Evolutionary conservation across 2,797 vertebrate species (phyloP), one percentile per base, ranked within the genome.

Genomic region (Anableps anableps): DNA sequence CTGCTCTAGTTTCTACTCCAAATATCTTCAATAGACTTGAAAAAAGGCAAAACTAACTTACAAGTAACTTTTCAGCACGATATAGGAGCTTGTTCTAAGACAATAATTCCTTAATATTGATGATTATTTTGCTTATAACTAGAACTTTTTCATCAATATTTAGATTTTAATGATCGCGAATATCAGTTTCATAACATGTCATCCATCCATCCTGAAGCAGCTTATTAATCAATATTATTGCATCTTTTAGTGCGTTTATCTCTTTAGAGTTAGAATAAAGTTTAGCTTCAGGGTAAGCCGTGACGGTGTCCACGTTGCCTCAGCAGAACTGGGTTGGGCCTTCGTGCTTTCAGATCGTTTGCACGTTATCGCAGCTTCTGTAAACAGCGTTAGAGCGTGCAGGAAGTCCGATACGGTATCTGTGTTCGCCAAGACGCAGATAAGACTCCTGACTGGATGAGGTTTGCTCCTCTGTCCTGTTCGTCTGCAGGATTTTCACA

Each of bases 181-280:
- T n/a, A n/a, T n/a, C n/a, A n/a, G n/a, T n/a, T n/a, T n/a, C n/a
- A n/a, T n/a, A n/a, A n/a, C n/a, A n/a, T n/a, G n/a, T n/a, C n/a
- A n/a, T 21, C n/a, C 62, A 21, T 36, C 62, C 3, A 19, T 36
- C 34, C 19, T 64, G 62, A 36, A 0, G 62, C 29, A 31, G 58
- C 2, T 62, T 50, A 17, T 16, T 62, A 62, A 13, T 17, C 14
- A 17, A 4, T 31, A 23, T 48, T 19, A 4, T 43, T n/a, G 34
- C 13, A n/a, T 80, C 80, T 88, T 83, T 86, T 19, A 88, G 71
- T 73, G 74, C 34, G 87, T 81, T 86, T 80, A 74, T 85, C 80
- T 88, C 58, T 83, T 55, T 21, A 23, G 76, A 78, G 71, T 80
- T 1, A 9, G 81, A 55, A 58, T 5, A 19, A 21, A 31, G 26